Evolutionary conservation across 2,113 vertebrate species (phyloP).

Genomic region (Thryonomys swinderianus): DNA sequence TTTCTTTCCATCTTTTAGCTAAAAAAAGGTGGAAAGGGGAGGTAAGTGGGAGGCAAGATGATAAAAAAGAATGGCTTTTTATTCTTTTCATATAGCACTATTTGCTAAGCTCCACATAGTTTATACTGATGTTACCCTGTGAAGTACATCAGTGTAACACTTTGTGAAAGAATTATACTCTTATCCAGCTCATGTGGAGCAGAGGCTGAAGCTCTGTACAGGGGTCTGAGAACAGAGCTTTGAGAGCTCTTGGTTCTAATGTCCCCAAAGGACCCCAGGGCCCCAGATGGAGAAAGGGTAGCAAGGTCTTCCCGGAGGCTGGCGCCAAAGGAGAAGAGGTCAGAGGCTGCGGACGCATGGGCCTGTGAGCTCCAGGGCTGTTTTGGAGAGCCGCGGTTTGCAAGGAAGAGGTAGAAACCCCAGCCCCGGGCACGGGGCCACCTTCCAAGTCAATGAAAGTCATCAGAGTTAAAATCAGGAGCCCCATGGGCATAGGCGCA

Average conservation of each 20-base stretch:
- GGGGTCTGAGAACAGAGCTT: neutral
- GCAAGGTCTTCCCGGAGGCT: neutral
- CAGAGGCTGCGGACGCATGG: neutral
- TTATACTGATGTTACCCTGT: neutral
- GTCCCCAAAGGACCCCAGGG: neutral
- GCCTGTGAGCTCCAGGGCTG: neutral
- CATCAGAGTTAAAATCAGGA: neutral
- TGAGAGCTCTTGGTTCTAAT: neutral
- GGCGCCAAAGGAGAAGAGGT: neutral
- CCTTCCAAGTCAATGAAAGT: neutral
- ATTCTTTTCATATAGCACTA: neutral
- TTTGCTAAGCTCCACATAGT: constrained; percentile 36
- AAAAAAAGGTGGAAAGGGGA: neutral
- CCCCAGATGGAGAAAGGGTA: neutral
- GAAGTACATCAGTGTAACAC: neutral
- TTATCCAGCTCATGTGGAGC: neutral
- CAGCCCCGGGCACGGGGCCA: too few relatives aligned
- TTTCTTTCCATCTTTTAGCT: neutral
- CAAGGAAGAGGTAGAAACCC: neutral
- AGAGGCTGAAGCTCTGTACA: neutral
- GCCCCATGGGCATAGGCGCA: fast-evolving
- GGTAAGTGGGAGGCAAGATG: neutral
- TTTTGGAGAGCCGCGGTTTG: neutral
- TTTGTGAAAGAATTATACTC: constrained; percentile 37
- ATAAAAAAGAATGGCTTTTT: constrained; percentile 12